Conservation (phyloP, 2,113 vertebrate species). For the Phalacrocorax pelagicus region DNA sequence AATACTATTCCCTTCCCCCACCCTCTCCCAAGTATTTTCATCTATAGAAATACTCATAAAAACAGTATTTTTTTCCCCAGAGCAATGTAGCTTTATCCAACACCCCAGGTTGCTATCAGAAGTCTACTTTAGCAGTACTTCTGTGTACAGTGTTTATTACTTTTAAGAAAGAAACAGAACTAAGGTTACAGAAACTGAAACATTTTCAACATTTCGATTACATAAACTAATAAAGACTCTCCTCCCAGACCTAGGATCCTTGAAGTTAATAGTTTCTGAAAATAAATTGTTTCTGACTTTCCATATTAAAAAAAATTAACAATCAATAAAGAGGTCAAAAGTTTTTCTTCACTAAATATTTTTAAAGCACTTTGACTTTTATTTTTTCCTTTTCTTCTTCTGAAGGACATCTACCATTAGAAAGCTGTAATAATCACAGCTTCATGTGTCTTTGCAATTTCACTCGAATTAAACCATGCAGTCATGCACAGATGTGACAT, state of each 20-base stretch:
- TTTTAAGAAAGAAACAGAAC: slow-evolving; percentile 31
- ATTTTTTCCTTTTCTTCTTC: neutral
- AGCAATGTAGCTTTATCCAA: slow-evolving; percentile 38
- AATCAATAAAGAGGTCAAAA: neutral
- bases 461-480: neutral
- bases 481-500: neutral
- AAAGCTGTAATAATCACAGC: neutral
- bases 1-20: neutral
- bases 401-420: neutral
- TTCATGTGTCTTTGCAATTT: neutral
- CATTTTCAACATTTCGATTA: slow-evolving; percentile 24
- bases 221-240: slow-evolving; percentile 53
- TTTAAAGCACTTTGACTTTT: neutral
- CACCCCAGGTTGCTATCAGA: slow-evolving; percentile 7
- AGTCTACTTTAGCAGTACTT: slow-evolving; percentile 38
- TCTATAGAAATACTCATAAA: slow-evolving; percentile 46
- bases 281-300: slow-evolving; percentile 39
- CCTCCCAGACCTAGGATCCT: neutral
- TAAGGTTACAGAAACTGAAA: slow-evolving; percentile 11
- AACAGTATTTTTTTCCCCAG: neutral
- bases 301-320: neutral
- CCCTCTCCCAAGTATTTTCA: neutral
- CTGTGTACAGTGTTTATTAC: slow-evolving; percentile 41
- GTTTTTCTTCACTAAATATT: neutral
- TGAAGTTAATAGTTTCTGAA: slow-evolving; percentile 31